A percentile compares a stretch with the other conserved stretches of the same genome.
Evolutionary conservation across 2,888 invertebrate genomes (phyloP).

Genomic region (Tetrapedia diversipes): DNA sequence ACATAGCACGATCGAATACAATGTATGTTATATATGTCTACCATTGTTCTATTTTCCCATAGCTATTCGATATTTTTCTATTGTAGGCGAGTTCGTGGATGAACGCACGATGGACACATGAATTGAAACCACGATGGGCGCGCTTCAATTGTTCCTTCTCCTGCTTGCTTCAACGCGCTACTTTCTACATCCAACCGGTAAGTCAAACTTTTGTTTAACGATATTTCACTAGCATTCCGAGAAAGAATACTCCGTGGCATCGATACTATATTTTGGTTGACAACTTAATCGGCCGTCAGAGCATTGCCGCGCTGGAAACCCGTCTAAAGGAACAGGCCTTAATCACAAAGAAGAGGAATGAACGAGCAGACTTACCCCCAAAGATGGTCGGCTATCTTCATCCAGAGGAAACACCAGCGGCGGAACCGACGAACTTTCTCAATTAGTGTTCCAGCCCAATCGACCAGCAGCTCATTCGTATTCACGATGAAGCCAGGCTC

Average conservation of each 20-base stretch:
- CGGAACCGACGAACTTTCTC: conserved; percentile 73
- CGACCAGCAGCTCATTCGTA: conserved; percentile 75
- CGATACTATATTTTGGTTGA: neutral
- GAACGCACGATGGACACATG: conserved; percentile 62
- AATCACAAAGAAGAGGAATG: conserved; percentile 54
- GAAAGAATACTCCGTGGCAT: too few species aligned
- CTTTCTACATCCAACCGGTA: conserved; percentile 67
- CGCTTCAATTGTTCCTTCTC: conserved; percentile 65
- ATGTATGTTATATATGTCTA: too few species aligned
- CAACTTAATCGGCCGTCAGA: conserved; percentile 21
- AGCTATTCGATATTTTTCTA: conserved; percentile 19
- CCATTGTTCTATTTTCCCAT: neutral
- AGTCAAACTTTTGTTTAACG: conserved; percentile 53
- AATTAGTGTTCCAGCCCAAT: conserved; percentile 74
- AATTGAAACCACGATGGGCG: conserved; percentile 68
- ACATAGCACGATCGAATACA: neutral
- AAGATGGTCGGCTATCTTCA: conserved; percentile 56
- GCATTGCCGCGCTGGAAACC: conserved; percentile 10
- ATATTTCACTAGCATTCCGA: neutral
- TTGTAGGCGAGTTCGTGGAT: conserved; percentile 58
- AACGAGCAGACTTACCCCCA: conserved; percentile 37
- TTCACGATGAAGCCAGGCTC: conserved; percentile 73
- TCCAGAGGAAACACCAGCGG: conserved; percentile 58
- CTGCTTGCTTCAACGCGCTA: conserved; percentile 66
- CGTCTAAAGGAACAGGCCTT: conserved; percentile 42